Conservation (phyloP, 2,797 vertebrate genomes). For the Staurois parvus region DNA sequence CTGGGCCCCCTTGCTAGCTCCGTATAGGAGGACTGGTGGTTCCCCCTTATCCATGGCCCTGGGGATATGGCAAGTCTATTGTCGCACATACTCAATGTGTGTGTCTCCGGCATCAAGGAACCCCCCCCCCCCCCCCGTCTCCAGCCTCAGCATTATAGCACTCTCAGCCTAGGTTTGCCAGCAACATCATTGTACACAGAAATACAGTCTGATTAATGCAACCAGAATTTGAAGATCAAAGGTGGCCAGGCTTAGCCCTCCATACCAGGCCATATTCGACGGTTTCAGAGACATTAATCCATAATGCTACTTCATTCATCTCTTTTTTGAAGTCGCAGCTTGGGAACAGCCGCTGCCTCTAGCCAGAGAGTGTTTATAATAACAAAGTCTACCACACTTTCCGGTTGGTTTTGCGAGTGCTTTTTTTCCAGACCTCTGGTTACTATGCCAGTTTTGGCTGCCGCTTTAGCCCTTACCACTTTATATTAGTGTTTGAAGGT, state of each 20-base stretch:
- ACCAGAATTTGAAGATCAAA: constrained; percentile 1
- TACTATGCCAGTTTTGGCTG: constrained; percentile 22
- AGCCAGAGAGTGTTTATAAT: constrained; percentile 18
- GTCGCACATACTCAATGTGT: not conserved
- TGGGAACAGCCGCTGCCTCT: constrained; percentile 19
- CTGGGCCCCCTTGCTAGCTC: too few species aligned
- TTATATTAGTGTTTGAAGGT: not conserved
- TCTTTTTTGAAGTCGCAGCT: constrained; percentile 44
- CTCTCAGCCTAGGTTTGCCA: not conserved
- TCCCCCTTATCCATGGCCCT: too few species aligned
- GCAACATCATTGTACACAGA: not conserved
- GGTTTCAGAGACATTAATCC: not conserved
- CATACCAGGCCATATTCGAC: not conserved
- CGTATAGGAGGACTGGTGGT: too few species aligned
- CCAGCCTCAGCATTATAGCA: not conserved
- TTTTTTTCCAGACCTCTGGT: constrained; percentile 33
- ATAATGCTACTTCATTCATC: constrained; percentile 28
- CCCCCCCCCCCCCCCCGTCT: not conserved
- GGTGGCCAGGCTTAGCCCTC: not conserved
- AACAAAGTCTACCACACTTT: constrained; percentile 19
- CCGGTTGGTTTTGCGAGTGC: constrained; percentile 30
- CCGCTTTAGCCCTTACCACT: constrained; percentile 56
- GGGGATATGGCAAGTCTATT: not conserved
- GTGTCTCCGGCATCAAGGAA: not conserved
- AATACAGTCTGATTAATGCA: constrained; percentile 2